phyloP scores from a whole-genome alignment of 2,888 invertebrate species.

The Folsomia candida region DNA sequence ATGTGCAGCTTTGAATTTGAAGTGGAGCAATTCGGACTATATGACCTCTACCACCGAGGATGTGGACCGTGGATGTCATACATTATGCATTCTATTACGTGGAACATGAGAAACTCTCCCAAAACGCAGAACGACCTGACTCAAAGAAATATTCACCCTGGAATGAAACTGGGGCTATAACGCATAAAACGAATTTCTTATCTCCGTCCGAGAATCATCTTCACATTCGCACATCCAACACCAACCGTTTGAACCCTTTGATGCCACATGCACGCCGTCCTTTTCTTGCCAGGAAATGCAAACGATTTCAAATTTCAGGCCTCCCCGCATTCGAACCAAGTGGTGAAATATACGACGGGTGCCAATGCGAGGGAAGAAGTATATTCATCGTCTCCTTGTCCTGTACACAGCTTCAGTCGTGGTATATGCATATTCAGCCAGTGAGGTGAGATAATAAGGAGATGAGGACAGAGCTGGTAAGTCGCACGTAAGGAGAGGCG shows the following conservation, averaged over 20 bases:
- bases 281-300: too few relatives aligned
- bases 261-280: background rate
- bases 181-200: background rate
- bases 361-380: too few relatives aligned
- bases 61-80: background rate
- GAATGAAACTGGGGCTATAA: background rate
- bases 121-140: background rate
- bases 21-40: background rate
- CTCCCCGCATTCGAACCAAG: too few relatives aligned
- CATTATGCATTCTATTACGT: constrained; percentile 1
- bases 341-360: too few relatives aligned
- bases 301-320: too few relatives aligned
- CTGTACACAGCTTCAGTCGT: too few relatives aligned
- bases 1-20: background rate
- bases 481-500: too few relatives aligned
- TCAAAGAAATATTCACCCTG: background rate
- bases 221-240: background rate
- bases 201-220: background rate
- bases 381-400: too few relatives aligned
- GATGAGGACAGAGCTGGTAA: too few relatives aligned
- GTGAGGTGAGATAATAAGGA: too few relatives aligned
- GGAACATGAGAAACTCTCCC: background rate
- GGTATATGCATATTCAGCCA: too few relatives aligned
- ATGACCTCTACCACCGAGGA: background rate
- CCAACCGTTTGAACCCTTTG: background rate